Base-by-base conservation (phyloP, 2,888 invertebrate genomes). In the Volucella inanis region DNA sequence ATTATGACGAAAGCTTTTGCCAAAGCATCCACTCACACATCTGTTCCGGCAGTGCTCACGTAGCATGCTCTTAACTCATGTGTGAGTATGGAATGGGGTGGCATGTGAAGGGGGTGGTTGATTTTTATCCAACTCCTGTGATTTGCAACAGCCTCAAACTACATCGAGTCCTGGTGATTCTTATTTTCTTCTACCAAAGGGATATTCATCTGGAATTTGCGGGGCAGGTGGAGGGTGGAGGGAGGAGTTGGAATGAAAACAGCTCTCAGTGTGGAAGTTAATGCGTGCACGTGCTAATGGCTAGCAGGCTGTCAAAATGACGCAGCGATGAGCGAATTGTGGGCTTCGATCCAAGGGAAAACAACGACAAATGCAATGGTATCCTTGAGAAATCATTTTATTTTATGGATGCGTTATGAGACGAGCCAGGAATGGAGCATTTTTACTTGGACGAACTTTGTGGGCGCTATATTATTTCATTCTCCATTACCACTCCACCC, bases 231-330 rank as follows among this genome's bases (percentile, higher is more conserved):
- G 39, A 22, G 41, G 38, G 11, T 10, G 52, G 41, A 38, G 45
- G 54, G 55, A 43, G 47, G 49, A 45, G n/a, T n/a, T n/a, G 18
- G 41, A 45, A 55, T 38, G 47, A 50, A 45, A 68, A 65, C 57
- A 75, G 70, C 70, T 70, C 75, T 71, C 65, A 61, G 74, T 31
- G 31, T 71, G 59, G 45, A 81, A 81, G 83, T 88, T 89, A 91
- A 91, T 91, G 90, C 89, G 89, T 91, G 91, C 92, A 91, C 92
- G 92, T 92, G 92, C 90, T 91, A 92, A 92, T 91, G 90, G 90
- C 88, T 52, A 81, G 68, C 76, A 68, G 85, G 62, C 80, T 85
- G 80, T 79, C 84, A 84, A 71, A 80, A 77, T 77, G 80, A 80
- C 76, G 76, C 72, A 71, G 55, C 65, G 64, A 55, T 45, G 55